Percentiles rank a stretch among this genome's conserved stretches.
Evolutionary conservation across 2,888 invertebrate genomes (phyloP).

Genomic region (Hipparchia sbordonii): DNA sequence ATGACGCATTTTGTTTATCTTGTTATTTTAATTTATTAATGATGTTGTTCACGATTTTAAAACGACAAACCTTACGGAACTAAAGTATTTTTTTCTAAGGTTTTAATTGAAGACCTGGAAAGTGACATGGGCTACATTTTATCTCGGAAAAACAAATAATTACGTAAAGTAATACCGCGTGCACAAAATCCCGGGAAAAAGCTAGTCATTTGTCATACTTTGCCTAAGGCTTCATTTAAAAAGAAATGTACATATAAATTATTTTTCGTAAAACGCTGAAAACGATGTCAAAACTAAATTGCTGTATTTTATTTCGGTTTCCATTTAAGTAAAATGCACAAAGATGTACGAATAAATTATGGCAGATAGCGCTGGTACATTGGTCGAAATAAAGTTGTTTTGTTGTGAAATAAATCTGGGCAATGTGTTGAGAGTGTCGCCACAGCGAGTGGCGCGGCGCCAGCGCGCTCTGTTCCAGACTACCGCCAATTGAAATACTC

Average conservation of each 20-base stretch:
- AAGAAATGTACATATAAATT: no score
- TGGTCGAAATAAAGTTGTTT: constrained; percentile 42
- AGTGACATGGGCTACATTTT: no score
- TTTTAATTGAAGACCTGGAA: no score
- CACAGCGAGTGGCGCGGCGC: constrained; percentile 42
- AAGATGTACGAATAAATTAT: constrained; percentile 37
- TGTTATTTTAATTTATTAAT: constrained; percentile 68
- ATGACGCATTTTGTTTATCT: constrained; percentile 45
- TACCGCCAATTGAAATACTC: constrained; percentile 29
- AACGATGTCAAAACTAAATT: neutral
- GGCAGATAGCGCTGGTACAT: constrained; percentile 36
- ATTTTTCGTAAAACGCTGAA: no score
- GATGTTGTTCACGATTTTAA: constrained; percentile 66
- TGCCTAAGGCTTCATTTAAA: no score
- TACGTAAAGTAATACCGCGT: no score
- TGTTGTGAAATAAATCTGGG: constrained; percentile 44
- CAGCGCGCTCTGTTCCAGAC: constrained; percentile 33
- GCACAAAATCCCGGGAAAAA: no score
- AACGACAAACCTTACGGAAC: constrained; percentile 57
- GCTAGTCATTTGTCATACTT: no score
- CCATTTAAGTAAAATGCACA: constrained; percentile 28
- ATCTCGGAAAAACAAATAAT: no score
- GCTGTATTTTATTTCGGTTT: constrained; percentile 2
- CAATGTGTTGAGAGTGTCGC: constrained; percentile 44
- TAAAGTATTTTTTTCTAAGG: no score